phyloP scores from a whole-genome alignment of 2,888 invertebrate species.

The Eilema caniola region DNA sequence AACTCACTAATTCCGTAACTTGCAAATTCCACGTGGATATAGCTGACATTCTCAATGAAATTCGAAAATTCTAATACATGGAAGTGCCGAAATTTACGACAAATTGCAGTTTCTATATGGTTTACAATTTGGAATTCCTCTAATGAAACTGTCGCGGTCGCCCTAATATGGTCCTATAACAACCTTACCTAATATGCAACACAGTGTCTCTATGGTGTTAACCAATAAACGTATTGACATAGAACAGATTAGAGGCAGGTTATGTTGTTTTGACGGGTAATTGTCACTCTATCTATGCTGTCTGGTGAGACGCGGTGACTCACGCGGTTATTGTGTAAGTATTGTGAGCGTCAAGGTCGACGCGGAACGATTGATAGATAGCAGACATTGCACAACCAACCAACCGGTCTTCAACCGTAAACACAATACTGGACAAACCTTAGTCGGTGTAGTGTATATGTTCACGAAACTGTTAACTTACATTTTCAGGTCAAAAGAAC shows the following conservation, averaged over 20 bases:
- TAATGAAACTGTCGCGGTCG: background rate
- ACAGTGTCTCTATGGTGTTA: slow-evolving; percentile 25
- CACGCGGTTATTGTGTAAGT: slow-evolving; percentile 55
- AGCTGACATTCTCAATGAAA: background rate
- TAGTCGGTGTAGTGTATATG: slow-evolving; percentile 26
- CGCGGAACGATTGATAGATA: slow-evolving; percentile 51
- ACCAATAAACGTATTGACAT: slow-evolving; percentile 27
- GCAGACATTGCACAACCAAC: slow-evolving; percentile 39
- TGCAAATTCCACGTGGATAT: background rate
- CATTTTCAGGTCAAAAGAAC: slow-evolving; percentile 15
- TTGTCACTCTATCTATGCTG: slow-evolving; percentile 57
- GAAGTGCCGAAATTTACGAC: no score
- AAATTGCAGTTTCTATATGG: background rate
- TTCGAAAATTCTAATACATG: background rate
- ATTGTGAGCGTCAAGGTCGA: slow-evolving; percentile 57
- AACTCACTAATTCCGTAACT: background rate
- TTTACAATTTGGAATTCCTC: background rate
- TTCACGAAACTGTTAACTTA: slow-evolving; percentile 18
- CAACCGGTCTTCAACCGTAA: slow-evolving; percentile 36
- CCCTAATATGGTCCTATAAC: background rate
- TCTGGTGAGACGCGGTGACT: slow-evolving; percentile 60
- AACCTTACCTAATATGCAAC: background rate
- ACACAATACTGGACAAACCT: slow-evolving; percentile 37
- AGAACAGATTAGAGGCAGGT: slow-evolving; percentile 47
- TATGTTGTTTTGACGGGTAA: slow-evolving; percentile 60